Base-by-base conservation (phyloP, 1,140 invertebrate genomes). In the Melitaea cinxia region DNA sequence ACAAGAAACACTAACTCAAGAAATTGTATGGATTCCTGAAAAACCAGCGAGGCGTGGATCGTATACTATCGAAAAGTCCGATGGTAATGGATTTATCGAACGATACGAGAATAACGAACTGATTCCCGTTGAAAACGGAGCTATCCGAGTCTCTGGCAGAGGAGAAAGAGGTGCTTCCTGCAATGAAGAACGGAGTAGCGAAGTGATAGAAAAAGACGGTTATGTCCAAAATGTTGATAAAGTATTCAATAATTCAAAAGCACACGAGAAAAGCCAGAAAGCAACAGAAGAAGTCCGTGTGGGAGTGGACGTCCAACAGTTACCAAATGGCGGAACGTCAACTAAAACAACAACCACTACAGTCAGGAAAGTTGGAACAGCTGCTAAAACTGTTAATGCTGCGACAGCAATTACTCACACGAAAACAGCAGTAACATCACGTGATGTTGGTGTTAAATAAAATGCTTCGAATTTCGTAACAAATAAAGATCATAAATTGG, bases 11-110 rank as follows among this genome's bases (percentile, higher is more conserved):
- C 50, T 89, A 10, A 82, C 78, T 0, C 85, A 86, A 70, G 88
- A 91, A 50, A 83, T 91, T 10, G 85, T 91, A 35, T 91, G 88
- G 88, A 68, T 91, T 10, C 86, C 88, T 1, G 85, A 91, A 56
- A 72, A 85, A 45, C 63, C 70, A 7, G 58, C 74, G 7, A 82
- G 88, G 7, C 80, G 88, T 4, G 85, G 83, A 12, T 91, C 88
- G 0, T 91, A 91, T 53, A 91, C 88, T 0, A 89, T 91, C 15
- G 88, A 89, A 17, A 89, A 75, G 63, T 64, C 76, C 35, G 80
- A 84, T 49, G 81, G 74, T 1, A 73, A 75, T 21, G 74, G 73
- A 26, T 84, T 78, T 56, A 62, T 73, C 53, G 88, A 91, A 73
- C 66, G 74, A 53, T 91, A 83, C 56, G 68, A 83, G 53, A 75